Conservation (phyloP, 2,113 vertebrate genomes). For the Aplodontia rufa region DNA sequence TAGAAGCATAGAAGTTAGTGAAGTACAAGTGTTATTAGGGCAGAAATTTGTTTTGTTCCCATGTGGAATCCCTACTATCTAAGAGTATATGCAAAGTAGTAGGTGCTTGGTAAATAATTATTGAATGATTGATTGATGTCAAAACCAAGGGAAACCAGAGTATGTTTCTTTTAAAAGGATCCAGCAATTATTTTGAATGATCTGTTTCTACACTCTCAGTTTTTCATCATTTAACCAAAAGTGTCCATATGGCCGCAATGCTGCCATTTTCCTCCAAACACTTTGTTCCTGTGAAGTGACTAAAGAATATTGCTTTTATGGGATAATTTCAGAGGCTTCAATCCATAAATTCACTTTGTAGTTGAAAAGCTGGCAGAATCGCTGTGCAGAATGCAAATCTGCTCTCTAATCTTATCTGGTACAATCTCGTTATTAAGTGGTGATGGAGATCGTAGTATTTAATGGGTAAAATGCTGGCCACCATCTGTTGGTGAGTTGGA, state of each 20-base stretch:
- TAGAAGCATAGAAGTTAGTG: background rate
- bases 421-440: slow-evolving; percentile 59
- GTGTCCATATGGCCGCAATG: background rate
- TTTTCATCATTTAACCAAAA: background rate
- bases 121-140: background rate
- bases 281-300: slow-evolving; percentile 36
- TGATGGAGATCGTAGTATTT: slow-evolving; percentile 22
- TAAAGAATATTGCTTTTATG: slow-evolving; percentile 15
- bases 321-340: slow-evolving; percentile 47
- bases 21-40: background rate
- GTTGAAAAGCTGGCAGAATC: slow-evolving; percentile 28
- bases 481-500: slow-evolving; percentile 52
- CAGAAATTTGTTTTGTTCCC: slow-evolving; percentile 15
- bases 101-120: background rate
- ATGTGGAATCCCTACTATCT: background rate
- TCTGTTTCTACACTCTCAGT: background rate
- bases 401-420: slow-evolving; percentile 43
- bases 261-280: slow-evolving; percentile 6
- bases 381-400: slow-evolving; percentile 20
- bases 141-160: slow-evolving; percentile 6
- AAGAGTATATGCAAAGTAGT: background rate
- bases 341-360: slow-evolving; percentile 50
- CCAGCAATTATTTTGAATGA: slow-evolving; percentile 19
- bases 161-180: slow-evolving; percentile 3
- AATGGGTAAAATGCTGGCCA: slow-evolving; percentile 29